These are phyloP conservation scores for Pluvianellus socialis DNA, from an alignment of 2,113 vertebrate species.

Conservation along the genomic window DNA sequence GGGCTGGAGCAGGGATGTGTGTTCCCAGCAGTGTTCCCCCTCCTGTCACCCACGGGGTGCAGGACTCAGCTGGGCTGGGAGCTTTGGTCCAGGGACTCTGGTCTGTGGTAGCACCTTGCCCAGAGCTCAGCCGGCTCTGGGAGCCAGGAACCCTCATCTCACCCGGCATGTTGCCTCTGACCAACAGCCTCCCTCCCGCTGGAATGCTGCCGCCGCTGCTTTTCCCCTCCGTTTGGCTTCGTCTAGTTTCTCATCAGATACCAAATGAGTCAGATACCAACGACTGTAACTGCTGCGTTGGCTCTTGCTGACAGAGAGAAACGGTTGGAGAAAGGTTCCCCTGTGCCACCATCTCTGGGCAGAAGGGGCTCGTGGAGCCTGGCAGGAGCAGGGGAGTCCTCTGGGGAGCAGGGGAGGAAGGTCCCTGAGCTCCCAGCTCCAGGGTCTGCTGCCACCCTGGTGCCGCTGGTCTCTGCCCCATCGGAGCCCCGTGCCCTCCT, in stretches of 20 bases:
- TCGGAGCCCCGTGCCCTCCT: background rate
- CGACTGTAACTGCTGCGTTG: fast-evolving
- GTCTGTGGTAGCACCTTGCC: background rate
- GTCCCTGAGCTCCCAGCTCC: background rate
- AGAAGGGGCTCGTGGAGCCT: background rate
- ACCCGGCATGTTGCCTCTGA: background rate
- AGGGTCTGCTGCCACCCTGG: background rate
- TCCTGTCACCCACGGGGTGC: background rate
- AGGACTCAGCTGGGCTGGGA: background rate
- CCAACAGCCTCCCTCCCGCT: background rate
- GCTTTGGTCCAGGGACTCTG: background rate
- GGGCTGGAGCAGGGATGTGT: background rate
- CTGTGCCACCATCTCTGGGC: background rate
- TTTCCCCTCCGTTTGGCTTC: background rate
- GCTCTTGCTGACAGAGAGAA: background rate
- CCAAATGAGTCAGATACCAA: background rate
- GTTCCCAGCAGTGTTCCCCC: background rate
- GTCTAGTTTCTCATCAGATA: too few species aligned
- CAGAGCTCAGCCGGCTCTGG: fast-evolving
- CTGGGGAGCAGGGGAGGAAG: too few species aligned
- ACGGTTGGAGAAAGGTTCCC: background rate
- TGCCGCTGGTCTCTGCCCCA: background rate
- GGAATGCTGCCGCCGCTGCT: background rate
- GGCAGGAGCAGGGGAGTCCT: background rate
- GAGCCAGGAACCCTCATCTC: background rate